Evolutionary conservation across 2,888 invertebrate genomes (phyloP).

Genomic region (Caenorhabditis angaria): DNA sequence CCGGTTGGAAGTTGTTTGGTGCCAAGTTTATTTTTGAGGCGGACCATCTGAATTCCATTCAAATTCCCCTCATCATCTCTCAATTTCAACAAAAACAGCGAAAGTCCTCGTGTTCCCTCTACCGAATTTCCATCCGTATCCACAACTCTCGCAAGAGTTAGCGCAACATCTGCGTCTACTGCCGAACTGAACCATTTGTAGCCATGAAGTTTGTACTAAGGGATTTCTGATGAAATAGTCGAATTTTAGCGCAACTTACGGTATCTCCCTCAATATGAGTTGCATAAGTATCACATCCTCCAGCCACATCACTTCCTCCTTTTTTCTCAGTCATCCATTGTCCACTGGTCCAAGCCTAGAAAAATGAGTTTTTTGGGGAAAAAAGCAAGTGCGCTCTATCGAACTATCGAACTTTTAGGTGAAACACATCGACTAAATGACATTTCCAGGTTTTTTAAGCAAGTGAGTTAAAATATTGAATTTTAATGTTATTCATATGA

Average conservation of each 20-base stretch:
- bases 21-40: conserved; percentile 77
- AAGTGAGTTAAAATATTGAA: too few species aligned
- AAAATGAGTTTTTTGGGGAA: too few species aligned
- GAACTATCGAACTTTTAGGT: too few species aligned
- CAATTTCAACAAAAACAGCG: conserved; percentile 76
- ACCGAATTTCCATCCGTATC: conserved; percentile 72
- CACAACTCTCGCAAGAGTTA: conserved; percentile 76
- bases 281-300: conserved; percentile 70
- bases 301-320: conserved; percentile 77
- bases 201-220: conserved; percentile 74
- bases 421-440: too few species aligned
- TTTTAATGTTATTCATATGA: too few species aligned
- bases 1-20: conserved; percentile 77
- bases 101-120: conserved; percentile 75
- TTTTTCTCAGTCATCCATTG: conserved; percentile 78
- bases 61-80: conserved; percentile 72
- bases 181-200: conserved; percentile 78
- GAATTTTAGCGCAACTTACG: conserved; percentile 20
- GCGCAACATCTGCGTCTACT: conserved; percentile 76
- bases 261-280: conserved; percentile 51
- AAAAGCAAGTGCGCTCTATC: too few species aligned
- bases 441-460: too few species aligned
- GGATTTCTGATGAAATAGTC: not conserved
- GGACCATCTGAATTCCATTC: conserved; percentile 76
- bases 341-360: conserved; percentile 78